Evolutionary conservation across 2,888 invertebrate genomes (phyloP), one percentile per base, ranked within the genome.

Genomic region (Laothoe populi): DNA sequence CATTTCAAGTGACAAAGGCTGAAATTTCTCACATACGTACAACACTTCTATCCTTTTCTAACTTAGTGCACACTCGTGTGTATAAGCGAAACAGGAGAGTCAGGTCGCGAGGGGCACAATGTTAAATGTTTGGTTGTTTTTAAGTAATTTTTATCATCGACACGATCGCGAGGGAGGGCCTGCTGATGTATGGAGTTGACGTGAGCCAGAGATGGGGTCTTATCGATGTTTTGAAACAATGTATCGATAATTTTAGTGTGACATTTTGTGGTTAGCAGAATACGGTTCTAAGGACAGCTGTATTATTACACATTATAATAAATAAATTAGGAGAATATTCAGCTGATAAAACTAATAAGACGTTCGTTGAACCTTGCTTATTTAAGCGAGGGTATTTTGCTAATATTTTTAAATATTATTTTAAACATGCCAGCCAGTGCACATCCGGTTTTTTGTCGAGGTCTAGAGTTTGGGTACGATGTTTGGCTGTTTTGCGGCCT

Each of bases 141-240:
- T 92, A 91, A 92, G 91, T 92, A 91, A 90, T 91, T 90, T 90
- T 91, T 92, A 92, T 92, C 92, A 82, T 86, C 83, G 87, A 90
- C 92, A 92, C 92, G 84, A 92, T 92, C 92, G 75, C 84, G 71
- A 82, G 87, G 90, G 87, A 85, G 88, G 82, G 81, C 86, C 75
- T 68, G 71, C 81, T 91, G 90, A 92, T 90, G 85, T 88, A 92
- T 90, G 86, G 83, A 87, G 83, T 75, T 85, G 87, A 83, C 53
- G 48, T 26, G 53, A 35, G 42, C 53, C 53, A 61, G 60, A 53
- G 60, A 42, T 21, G 60, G 23, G 24, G 4, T 26, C 2, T 13
- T 42, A 21, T 61, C 60, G 60, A 53, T 53, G 40, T 7, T 40
- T 40, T 42, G n/a, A 26, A 31, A 11, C 16, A 16, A 16, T 23